Evolutionary conservation across 1,140 invertebrate genomes (phyloP).

Genomic region (Monomorium pharaonis): DNA sequence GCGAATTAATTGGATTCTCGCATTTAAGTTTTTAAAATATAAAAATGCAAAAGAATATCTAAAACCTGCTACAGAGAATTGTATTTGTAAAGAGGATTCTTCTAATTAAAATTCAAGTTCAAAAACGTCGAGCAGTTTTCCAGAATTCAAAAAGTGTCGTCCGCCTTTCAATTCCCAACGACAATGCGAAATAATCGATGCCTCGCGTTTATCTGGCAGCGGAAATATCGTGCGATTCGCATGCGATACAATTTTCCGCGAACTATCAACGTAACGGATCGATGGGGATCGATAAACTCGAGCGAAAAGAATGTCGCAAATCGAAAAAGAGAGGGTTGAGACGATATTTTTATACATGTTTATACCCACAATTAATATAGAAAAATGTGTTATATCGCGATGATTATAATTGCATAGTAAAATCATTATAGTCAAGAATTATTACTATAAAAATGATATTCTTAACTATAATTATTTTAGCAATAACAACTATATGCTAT

Average conservation of each 20-base stretch:
- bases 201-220: background rate
- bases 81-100: background rate
- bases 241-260: slow-evolving; percentile 15
- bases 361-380: too few relatives aligned
- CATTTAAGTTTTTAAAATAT: background rate
- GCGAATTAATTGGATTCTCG: background rate
- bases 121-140: background rate
- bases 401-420: too few relatives aligned
- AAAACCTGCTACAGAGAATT: background rate
- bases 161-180: background rate
- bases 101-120: background rate
- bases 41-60: too few relatives aligned
- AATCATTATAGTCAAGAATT: too few relatives aligned
- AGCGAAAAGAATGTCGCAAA: background rate
- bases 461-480: too few relatives aligned
- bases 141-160: slow-evolving; percentile 45
- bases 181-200: slow-evolving; percentile 33
- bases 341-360: background rate
- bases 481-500: too few relatives aligned
- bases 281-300: slow-evolving; percentile 23
- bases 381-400: too few relatives aligned
- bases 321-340: background rate
- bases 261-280: background rate
- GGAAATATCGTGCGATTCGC: background rate
- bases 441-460: too few relatives aligned